Percentiles rank a stretch among this genome's conserved stretches.
These are phyloP conservation scores for Vimba vimba DNA, from an alignment of 2,113 vertebrate genomes.

Conservation along the genomic window DNA sequence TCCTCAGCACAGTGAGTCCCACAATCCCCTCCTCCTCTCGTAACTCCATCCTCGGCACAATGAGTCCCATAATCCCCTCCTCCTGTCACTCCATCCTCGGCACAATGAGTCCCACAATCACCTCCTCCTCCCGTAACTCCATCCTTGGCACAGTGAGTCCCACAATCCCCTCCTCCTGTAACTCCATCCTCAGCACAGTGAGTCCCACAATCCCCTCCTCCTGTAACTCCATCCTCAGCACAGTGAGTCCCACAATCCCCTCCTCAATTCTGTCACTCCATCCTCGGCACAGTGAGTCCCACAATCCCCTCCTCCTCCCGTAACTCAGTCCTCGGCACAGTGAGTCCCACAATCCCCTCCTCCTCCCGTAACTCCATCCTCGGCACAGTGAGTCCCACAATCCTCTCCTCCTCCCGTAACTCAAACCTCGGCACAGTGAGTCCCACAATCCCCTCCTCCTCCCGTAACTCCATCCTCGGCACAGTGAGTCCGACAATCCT, in stretches of 20 bases:
- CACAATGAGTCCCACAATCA: conserved; percentile 75
- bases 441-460: background rate
- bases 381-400: conserved; percentile 78
- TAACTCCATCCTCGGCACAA: conserved; percentile 74
- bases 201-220: background rate
- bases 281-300: conserved; percentile 78
- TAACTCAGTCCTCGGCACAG: conserved; percentile 74
- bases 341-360: conserved; percentile 55
- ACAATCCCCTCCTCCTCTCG: background rate
- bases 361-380: background rate
- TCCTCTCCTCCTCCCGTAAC: background rate
- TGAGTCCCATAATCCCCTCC: conserved; percentile 55
- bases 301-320: background rate
- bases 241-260: conserved; percentile 72
- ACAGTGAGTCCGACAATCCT: conserved; percentile 74
- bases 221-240: conserved; percentile 59
- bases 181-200: conserved; percentile 78
- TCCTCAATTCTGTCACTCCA: background rate
- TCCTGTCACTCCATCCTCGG: conserved; percentile 46
- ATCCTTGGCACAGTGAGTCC: conserved; percentile 78
- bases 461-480: conserved; percentile 51
- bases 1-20: conserved; percentile 78
- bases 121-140: background rate
- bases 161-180: background rate
- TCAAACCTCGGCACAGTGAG: conserved; percentile 78